These are phyloP conservation scores for Leistus spinibarbis DNA, from an alignment of 2,888 invertebrate genomes.

Conservation along the genomic window DNA sequence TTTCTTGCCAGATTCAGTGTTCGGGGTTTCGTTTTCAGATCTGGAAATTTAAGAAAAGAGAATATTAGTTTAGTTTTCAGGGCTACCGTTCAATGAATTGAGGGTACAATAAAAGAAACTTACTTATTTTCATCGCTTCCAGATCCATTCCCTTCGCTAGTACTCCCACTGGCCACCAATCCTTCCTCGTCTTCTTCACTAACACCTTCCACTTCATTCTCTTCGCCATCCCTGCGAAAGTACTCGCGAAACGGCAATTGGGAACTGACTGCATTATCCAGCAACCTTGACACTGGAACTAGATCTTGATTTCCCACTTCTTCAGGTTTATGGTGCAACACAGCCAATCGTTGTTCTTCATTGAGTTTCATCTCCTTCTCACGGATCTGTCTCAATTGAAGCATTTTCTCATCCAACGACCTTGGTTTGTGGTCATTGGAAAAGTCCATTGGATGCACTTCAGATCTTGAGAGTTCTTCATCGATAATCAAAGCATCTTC, in stretches of 20 bases:
- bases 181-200: slow-evolving; percentile 80
- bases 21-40: slow-evolving; percentile 68
- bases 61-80: background rate
- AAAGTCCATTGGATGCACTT: slow-evolving; percentile 46
- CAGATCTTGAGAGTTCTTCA: slow-evolving; percentile 59
- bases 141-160: slow-evolving; percentile 82
- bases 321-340: slow-evolving; percentile 49
- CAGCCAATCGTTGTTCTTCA: slow-evolving; percentile 51
- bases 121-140: slow-evolving; percentile 82
- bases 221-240: slow-evolving; percentile 62
- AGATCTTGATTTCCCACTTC: slow-evolving; percentile 67
- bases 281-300: slow-evolving; percentile 76
- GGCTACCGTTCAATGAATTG: too few species aligned
- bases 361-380: slow-evolving; percentile 59
- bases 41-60: slow-evolving; percentile 55
- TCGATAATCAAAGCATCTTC: slow-evolving; percentile 73
- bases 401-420: slow-evolving; percentile 38
- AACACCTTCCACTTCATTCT: slow-evolving; percentile 54
- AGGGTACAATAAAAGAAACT: slow-evolving; percentile 49
- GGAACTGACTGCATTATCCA: slow-evolving; percentile 73
- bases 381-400: slow-evolving; percentile 45
- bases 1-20: slow-evolving; percentile 72
- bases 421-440: slow-evolving; percentile 42
- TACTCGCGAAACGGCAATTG: slow-evolving; percentile 69
- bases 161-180: slow-evolving; percentile 75